phyloP scores from a whole-genome alignment of 2,888 invertebrate species.

The Subacronicta megacephala region DNA sequence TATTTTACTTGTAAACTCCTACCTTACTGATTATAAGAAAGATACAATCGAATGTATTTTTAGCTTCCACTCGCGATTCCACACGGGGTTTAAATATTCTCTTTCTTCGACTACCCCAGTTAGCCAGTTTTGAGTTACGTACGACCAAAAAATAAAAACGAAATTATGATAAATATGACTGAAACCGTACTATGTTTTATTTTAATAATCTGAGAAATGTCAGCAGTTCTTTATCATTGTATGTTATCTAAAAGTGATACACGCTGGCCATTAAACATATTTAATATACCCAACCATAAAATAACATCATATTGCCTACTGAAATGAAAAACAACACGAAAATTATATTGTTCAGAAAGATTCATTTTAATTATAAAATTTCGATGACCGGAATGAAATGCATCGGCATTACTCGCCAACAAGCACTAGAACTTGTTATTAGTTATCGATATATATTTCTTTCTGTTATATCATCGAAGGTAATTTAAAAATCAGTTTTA shows the following conservation, averaged over 20 bases:
- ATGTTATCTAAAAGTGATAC: slow-evolving; percentile 1
- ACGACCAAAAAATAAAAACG: neutral
- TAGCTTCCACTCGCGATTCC: too few relatives aligned
- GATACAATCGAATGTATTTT: too few relatives aligned
- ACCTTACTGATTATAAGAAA: too few relatives aligned
- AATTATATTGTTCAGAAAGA: neutral
- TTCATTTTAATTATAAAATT: too few relatives aligned
- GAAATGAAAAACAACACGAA: neutral
- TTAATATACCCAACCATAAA: neutral
- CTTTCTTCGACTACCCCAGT: neutral
- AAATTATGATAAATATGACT: too few relatives aligned
- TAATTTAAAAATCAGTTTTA: neutral
- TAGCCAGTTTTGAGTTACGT: too few relatives aligned
- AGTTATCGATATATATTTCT: neutral
- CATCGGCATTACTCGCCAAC: too few relatives aligned
- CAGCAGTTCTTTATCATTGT: neutral
- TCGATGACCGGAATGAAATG: too few relatives aligned
- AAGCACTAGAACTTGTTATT: too few relatives aligned
- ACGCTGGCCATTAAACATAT: neutral
- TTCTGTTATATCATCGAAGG: neutral
- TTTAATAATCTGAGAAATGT: neutral
- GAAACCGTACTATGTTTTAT: neutral
- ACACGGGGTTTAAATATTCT: neutral
- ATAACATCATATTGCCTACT: neutral
- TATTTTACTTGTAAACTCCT: too few relatives aligned